phyloP scores from a whole-genome alignment of 2,113 vertebrate genomes.

The Sterrhoptilus dennistouni region DNA sequence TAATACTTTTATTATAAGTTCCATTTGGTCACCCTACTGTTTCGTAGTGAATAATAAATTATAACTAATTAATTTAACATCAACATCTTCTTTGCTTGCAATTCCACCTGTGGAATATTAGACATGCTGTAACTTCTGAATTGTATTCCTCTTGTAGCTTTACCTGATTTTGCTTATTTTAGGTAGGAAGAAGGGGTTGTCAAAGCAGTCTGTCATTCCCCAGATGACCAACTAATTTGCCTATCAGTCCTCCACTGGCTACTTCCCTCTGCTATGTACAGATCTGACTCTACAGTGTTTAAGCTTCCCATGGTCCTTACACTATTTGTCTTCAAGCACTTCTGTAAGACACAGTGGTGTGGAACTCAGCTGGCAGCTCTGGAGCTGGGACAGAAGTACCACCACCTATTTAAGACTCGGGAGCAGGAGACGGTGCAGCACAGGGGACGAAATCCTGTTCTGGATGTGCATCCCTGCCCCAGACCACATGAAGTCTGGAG shows the following conservation, averaged over 20 bases:
- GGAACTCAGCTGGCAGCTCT: neutral
- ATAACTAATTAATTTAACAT: neutral
- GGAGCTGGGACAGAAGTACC: neutral
- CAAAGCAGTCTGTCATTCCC: neutral
- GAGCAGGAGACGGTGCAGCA: accelerated
- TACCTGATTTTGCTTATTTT: neutral
- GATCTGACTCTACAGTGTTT: neutral
- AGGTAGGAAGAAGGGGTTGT: neutral
- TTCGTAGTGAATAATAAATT: neutral
- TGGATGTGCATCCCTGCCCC: neutral
- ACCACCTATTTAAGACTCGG: neutral
- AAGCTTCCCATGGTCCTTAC: neutral
- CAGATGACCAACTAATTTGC: neutral
- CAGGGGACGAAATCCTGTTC: neutral
- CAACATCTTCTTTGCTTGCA: neutral
- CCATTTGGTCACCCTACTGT: neutral
- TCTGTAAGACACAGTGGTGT: neutral
- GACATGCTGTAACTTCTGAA: neutral
- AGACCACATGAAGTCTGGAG: neutral
- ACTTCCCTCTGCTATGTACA: neutral
- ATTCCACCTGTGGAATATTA: neutral
- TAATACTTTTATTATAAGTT: neutral
- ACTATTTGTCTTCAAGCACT: neutral
- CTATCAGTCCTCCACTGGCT: neutral
- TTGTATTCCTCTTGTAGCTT: neutral